Percentiles rank a stretch among this genome's conserved stretches.
Conservation (phyloP, 2,797 vertebrate species). For the Melanogrammus aeglefinus region DNA sequence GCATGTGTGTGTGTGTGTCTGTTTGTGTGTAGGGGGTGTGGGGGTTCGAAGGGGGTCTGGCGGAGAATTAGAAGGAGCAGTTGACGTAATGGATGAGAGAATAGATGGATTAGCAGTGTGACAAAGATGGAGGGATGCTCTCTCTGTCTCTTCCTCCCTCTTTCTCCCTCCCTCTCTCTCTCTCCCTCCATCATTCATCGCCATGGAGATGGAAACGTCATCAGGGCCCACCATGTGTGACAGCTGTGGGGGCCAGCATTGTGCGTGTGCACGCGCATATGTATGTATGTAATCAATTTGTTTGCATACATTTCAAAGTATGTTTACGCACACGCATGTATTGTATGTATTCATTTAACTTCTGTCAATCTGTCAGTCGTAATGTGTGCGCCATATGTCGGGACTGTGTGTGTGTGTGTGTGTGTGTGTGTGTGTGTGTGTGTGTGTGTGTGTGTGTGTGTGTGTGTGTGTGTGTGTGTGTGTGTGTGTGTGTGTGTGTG, state of each 20-base stretch:
- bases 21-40: slow-evolving; percentile 11
- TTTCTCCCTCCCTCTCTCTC: slow-evolving; percentile 45
- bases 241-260: slow-evolving; percentile 53
- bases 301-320: slow-evolving; percentile 64
- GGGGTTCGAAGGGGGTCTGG: slow-evolving; percentile 39
- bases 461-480: slow-evolving; percentile 16
- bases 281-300: slow-evolving; percentile 61
- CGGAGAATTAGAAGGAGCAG: slow-evolving; percentile 26
- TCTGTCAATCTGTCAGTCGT: slow-evolving; percentile 57
- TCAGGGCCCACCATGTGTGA: slow-evolving; percentile 31
- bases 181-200: slow-evolving; percentile 51
- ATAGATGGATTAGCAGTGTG: slow-evolving; percentile 62
- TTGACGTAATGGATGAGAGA: slow-evolving; percentile 65
- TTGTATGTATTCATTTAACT: slow-evolving; percentile 59
- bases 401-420: slow-evolving; percentile 40
- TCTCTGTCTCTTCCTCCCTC: slow-evolving; percentile 50
- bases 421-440: too few species aligned
- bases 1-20: too few species aligned
- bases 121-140: slow-evolving; percentile 70
- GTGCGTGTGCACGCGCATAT: slow-evolving; percentile 21
- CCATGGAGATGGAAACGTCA: slow-evolving; percentile 26
- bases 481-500: slow-evolving; percentile 37
- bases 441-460: slow-evolving; percentile 3
- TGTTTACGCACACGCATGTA: slow-evolving; percentile 59
- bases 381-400: slow-evolving; percentile 37